Conservation (phyloP, 2,888 invertebrate genomes). For the Neoascia interrupta region DNA sequence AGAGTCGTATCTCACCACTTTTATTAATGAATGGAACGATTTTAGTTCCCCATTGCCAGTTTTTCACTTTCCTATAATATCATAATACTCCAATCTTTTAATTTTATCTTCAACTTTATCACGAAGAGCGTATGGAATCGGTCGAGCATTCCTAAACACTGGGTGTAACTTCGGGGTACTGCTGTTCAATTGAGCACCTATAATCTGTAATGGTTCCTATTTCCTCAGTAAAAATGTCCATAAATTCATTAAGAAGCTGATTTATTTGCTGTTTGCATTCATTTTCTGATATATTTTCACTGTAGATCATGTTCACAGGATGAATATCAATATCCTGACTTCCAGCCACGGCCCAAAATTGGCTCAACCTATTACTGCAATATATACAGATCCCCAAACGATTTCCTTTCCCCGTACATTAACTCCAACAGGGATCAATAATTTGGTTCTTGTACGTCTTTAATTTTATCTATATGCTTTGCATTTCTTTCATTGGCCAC, state of each 20-base stretch:
- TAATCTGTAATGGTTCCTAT: not conserved
- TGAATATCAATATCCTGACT: not conserved
- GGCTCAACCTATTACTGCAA: not conserved
- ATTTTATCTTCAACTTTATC: conserved; percentile 9
- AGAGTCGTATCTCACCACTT: conserved; percentile 9
- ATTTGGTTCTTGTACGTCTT: not conserved
- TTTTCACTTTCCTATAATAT: not conserved
- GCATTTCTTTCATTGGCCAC: not conserved
- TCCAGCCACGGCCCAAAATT: not conserved
- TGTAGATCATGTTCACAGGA: not conserved
- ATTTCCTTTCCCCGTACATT: not conserved
- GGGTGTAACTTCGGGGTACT: conserved; percentile 12
- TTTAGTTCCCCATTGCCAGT: conserved; percentile 28
- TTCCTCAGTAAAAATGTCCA: not conserved
- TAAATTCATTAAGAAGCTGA: not conserved
- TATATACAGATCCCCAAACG: not conserved
- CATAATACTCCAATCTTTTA: not conserved
- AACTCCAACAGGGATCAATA: no score
- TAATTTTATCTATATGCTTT: not conserved
- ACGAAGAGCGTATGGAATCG: conserved; percentile 19
- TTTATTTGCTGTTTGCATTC: not conserved
- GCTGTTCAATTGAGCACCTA: not conserved
- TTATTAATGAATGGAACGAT: conserved; percentile 35
- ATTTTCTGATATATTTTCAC: not conserved
- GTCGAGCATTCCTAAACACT: conserved; percentile 2